Evolutionary conservation across 1,140 invertebrate species (phyloP), one percentile per base, ranked within the genome.

Genomic region (Holotrichia oblita): DNA sequence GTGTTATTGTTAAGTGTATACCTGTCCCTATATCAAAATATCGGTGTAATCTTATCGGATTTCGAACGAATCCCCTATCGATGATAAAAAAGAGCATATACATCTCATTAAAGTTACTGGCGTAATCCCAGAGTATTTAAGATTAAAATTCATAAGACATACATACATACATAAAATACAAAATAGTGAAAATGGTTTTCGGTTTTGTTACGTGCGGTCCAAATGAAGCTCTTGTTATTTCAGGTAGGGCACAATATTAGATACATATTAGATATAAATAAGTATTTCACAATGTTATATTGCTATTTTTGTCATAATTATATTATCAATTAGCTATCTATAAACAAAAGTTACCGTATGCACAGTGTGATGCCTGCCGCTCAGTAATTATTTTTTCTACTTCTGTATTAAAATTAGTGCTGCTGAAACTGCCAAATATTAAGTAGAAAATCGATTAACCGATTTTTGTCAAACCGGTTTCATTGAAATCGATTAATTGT

Each of bases 161-260:
- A n/a, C 42, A 8, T 44, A 17, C 14, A 42, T 48, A 73, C 73
- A 10, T 34, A 2, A 69, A 24, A 20, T 40, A 55, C 17, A 6
- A 14, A 34, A 34, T 34, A 14, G 48, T 55, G 22, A 80, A 27
- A 80, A 96, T 96, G 94, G 91, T 92, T 83, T 95, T 94, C 90
- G 96, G 96, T 84, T 98, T 98, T 87, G 96, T 97, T 79, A 97
- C 95, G 78, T 98, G 97, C 88, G 97, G 97, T 40, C 97, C 97
- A 0, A 98, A 98, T 86, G 96, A 98, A 88, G 97, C 97, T 44
- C 90, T 98, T 78, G 96, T 98, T 40, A 95, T 98, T 79, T 98
- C 96, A 88, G 97, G 97, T 34, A 69, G 61, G 22, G 3, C 91
- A 91, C 87, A 69, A 55, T 55, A 7, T 55, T 55, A 17, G 48